Base-by-base conservation (phyloP, 2,888 invertebrate species). In the Ommatoiulus sabulosus region DNA sequence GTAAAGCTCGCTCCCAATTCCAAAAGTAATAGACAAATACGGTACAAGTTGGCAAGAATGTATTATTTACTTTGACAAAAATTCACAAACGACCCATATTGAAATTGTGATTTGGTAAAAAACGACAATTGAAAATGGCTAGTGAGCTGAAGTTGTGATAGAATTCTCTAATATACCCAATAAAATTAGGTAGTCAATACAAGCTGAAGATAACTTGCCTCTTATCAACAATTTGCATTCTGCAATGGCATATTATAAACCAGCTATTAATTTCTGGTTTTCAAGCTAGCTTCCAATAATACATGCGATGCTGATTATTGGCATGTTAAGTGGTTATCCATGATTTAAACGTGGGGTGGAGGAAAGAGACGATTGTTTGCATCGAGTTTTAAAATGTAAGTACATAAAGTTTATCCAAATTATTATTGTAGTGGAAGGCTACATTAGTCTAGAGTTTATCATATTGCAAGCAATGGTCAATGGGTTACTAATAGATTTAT, bases 101-200 rank as follows among this genome's bases (percentile, higher is more conserved):
- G 57, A 57, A 57, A 57, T 57, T 57, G 57, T 17, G 57, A 57
- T 17, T 57, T 57, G 57, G 57, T 57, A 57, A 57, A 57, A 57
- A 57, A 57, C 17, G 57, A 57, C 57, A 57, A 12, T 15, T 57
- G 57, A 57, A 57, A 57, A 57, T 57, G 57, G 57, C 57, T 57
- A 57, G 57, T 17, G 57, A 57, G 57, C 17, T 57, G 15, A 57
- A 46, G 46, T 17, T 57, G 57, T 57, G 57, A 57, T 17, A 15
- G 12, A 17, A 57, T 57, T 57, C 2, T 17, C 57, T 57, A 17
- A 57, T 17, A 57, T 17, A 57, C 57, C 5, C 57, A 57, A 17
- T 17, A 5, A 57, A 5, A 57, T 57, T 57, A 17, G 17, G 17
- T 57, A 48, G 3, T 57, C 15, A 57, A 17, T 57, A 17, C 57